A percentile compares a stretch with the other conserved stretches of the same genome.
Conservation (phyloP, 1,140 invertebrate species). For the Cryptotermes secundus region DNA sequence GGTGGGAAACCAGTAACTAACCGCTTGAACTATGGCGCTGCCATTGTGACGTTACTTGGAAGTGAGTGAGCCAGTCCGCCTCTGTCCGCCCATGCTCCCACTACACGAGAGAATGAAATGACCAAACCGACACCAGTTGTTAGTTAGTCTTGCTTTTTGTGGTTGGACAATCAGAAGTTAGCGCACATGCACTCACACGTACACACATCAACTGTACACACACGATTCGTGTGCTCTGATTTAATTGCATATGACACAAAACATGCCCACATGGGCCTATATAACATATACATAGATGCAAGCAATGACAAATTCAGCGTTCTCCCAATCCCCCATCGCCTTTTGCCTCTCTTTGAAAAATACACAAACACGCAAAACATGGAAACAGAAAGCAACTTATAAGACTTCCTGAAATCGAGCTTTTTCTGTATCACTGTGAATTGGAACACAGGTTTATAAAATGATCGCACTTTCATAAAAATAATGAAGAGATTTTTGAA, state of each 20-base stretch:
- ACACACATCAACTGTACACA: neutral
- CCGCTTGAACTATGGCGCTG: no score
- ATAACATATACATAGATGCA: slow-evolving; percentile 20
- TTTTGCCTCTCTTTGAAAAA: neutral
- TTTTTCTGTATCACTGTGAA: slow-evolving; percentile 21
- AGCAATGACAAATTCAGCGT: slow-evolving; percentile 31
- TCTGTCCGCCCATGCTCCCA: neutral
- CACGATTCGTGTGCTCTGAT: slow-evolving; percentile 31
- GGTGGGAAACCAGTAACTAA: no score
- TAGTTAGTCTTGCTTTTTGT: slow-evolving; percentile 29
- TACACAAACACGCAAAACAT: neutral
- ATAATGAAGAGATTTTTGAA: neutral
- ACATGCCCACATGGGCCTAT: slow-evolving; percentile 20
- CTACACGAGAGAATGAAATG: slow-evolving; percentile 7
- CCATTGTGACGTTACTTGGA: neutral
- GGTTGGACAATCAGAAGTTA: slow-evolving; percentile 28
- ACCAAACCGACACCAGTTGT: slow-evolving; percentile 18
- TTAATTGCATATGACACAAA: slow-evolving; percentile 31
- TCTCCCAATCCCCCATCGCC: neutral
- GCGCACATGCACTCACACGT: neutral
- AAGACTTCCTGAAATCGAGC: slow-evolving; percentile 25
- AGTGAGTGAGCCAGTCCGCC: neutral
- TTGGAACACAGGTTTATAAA: slow-evolving; percentile 26
- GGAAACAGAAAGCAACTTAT: slow-evolving; percentile 22
- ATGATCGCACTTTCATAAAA: slow-evolving; percentile 11